Evolutionary conservation across 2,797 vertebrate genomes (phyloP), one percentile per base, ranked within the genome.

Genomic region (Microctenopoma steveboyesi): DNA sequence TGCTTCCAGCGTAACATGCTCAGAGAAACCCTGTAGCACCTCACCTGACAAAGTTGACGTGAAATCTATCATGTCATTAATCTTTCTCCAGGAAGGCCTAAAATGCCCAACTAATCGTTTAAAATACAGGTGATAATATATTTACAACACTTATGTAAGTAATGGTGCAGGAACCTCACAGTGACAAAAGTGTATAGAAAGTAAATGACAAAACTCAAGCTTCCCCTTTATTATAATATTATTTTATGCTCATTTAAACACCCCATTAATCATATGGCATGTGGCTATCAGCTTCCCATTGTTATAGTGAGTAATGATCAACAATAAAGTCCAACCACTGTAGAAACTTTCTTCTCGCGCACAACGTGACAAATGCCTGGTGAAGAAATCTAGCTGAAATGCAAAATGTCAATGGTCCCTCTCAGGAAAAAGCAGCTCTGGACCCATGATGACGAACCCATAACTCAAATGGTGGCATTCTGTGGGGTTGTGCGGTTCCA

Each of bases 391-490:
- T 37, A 69, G 47, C 58, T 28, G 61, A 69, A 81, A 76, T 64
- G 27, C 50, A 74, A 82, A 81, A 81, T 81, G 78, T 81, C 74
- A 81, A 43, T 57, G 57, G 68, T 77, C 55, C 56, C 76, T 83
- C 58, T 59, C 30, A 75, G 80, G 76, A 60, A 64, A 64, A 77
- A 64, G 49, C 63, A 60, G 54, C 30, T 50, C 57, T 33, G 47
- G 45, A 22, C 35, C 71, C 14, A n/a, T 7, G 45, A 62, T 74
- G 45, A 72, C 69, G 79, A 64, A 78, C 57, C 49, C 37, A 40
- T 79, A 67, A 79, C 64, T 87, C 74, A 79, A 46, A 62, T 4
- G 2, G 49, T 67, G 72, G 66, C 59, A 68, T 65, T 76, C 60
- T 61, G 56, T 15, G 10, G 51, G 55, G 47, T 48, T 69, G 45